Evolutionary conservation across 2,113 vertebrate species (phyloP), one percentile per base, ranked within the genome.

Genomic region (Chrysochloris asiatica): DNA sequence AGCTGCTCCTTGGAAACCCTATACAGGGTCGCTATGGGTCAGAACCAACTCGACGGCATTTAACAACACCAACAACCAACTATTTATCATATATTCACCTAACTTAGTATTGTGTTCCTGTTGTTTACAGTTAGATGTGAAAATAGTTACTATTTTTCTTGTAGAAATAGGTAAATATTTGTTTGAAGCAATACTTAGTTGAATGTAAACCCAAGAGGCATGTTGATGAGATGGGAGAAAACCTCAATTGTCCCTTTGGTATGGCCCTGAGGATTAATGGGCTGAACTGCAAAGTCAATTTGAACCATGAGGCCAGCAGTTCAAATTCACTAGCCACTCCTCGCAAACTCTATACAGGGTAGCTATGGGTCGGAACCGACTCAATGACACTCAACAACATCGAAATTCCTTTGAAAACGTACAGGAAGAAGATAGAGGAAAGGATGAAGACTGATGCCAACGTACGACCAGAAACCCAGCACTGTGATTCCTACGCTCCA

Each of bases 401-500:
- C n/a, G n/a, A n/a, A 22, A 28, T 48, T 72, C 28, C 48, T 89
- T 61, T 54, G 41, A 76, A 52, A 63, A 63, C 24, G 17, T 80
- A 79, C 21, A 45, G 30, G 26, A 65, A 63, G 22, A n/a, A 9
- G 30, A 69, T 52, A 71, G 5, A 65, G 41, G 48, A 41, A 71
- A 28, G 17, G 22, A 17, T 19, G 33, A 45, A 4, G 4, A 4
- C 2, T 9, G n/a, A 65, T 22, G 8, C 24, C 6, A 4, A 13
- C 2, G 2, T 24, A 10, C n/a, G 65, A 16, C 24, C 21, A 8
- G 24, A 11, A 8, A 28, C 45, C 72, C 3, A 22, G 72, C 65
- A 4, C 2, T 2, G 36, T 9, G 36, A 28, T 4, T 33, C 17
- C 6, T 2, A n/a, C 13, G 7, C 21, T 13, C 28, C 2, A 4